Percentiles rank a stretch among this genome's conserved stretches.
Evolutionary conservation across 2,888 invertebrate species (phyloP).

Genomic region (Odontothrips loti): DNA sequence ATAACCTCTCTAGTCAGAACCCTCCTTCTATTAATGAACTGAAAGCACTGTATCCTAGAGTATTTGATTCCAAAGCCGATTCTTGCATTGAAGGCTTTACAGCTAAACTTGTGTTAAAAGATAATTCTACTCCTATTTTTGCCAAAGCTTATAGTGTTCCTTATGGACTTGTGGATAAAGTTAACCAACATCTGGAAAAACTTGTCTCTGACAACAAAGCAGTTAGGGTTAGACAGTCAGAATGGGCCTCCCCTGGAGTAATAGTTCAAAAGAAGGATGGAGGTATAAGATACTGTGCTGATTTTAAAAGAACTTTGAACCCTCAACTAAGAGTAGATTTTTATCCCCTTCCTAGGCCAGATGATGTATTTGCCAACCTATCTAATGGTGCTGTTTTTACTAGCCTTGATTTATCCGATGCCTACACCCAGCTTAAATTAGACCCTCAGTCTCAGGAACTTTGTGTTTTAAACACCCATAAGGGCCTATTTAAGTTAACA

Average conservation of each 20-base stretch:
- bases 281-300: slow-evolving; percentile 36
- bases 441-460: slow-evolving; percentile 36
- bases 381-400: slow-evolving; percentile 36
- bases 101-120: too few relatives aligned
- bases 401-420: slow-evolving; percentile 38
- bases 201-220: slow-evolving; percentile 27
- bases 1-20: neutral
- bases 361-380: slow-evolving; percentile 38
- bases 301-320: slow-evolving; percentile 40
- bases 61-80: too few relatives aligned
- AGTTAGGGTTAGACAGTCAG: slow-evolving; percentile 27
- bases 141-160: slow-evolving; percentile 30
- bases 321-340: slow-evolving; percentile 39
- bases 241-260: slow-evolving; percentile 35
- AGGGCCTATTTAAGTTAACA: slow-evolving; percentile 23
- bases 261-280: slow-evolving; percentile 34
- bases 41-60: too few relatives aligned
- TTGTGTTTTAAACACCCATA: slow-evolving; percentile 28
- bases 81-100: too few relatives aligned
- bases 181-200: slow-evolving; percentile 27
- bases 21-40: too few relatives aligned
- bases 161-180: slow-evolving; percentile 30
- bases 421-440: slow-evolving; percentile 37
- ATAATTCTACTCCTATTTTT: too few relatives aligned
- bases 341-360: slow-evolving; percentile 38